phyloP scores from a whole-genome alignment of 2,113 vertebrate genomes.

The Cheirogaleus medius region DNA sequence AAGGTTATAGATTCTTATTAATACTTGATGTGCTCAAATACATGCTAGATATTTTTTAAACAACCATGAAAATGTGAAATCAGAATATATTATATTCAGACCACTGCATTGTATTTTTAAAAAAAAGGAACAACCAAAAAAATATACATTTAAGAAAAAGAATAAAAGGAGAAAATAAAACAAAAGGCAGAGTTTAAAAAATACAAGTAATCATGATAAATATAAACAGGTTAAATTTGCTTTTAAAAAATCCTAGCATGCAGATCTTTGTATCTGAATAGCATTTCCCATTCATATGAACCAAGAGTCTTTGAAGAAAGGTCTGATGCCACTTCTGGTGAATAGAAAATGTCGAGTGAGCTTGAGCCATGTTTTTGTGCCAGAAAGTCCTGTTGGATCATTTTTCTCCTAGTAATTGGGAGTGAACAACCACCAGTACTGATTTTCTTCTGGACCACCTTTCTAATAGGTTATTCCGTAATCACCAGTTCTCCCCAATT shows the following conservation, averaged over 20 bases:
- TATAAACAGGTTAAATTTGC: not conserved
- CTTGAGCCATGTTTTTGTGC: not conserved
- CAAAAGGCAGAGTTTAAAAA: not conserved
- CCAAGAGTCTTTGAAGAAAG: not conserved
- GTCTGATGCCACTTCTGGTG: not conserved
- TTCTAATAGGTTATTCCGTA: not conserved
- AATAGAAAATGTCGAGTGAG: not conserved
- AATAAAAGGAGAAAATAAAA: not conserved
- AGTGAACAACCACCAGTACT: not conserved
- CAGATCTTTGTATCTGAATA: not conserved
- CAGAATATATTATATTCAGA: not conserved
- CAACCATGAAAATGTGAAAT: not conserved
- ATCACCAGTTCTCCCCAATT: not conserved
- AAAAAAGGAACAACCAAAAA: not conserved
- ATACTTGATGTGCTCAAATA: not conserved
- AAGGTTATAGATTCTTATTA: not conserved
- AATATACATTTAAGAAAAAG: not conserved
- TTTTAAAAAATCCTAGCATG: not conserved
- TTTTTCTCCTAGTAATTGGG: not conserved
- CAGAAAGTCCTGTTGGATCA: not conserved
- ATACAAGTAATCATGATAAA: not conserved
- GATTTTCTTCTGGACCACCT: not conserved
- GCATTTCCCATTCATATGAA: not conserved
- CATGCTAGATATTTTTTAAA: not conserved
- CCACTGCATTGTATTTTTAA: not conserved